These are phyloP conservation scores for Heliornis fulica DNA, from an alignment of 2,113 vertebrate genomes.

Conservation along the genomic window DNA sequence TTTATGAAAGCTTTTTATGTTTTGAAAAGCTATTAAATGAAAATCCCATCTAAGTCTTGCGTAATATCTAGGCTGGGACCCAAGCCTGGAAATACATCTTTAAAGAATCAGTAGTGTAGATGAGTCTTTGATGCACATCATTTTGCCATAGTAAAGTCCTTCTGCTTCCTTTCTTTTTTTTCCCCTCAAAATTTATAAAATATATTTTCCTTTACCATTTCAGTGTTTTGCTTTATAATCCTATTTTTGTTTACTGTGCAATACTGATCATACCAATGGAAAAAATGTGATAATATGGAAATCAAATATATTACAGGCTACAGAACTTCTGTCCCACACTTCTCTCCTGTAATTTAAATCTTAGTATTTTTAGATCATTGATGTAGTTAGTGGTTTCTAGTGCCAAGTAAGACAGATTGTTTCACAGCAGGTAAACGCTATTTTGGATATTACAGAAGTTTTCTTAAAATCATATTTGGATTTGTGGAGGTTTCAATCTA, in stretches of 20 bases:
- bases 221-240: background rate
- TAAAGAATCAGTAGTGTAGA: background rate
- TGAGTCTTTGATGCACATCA: background rate
- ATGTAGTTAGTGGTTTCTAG: constrained; percentile 48
- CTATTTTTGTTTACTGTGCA: background rate
- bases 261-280: background rate
- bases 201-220: background rate
- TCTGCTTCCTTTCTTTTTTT: background rate
- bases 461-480: constrained; percentile 24
- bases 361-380: constrained; percentile 41
- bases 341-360: constrained; percentile 27
- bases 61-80: background rate
- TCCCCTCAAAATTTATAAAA: background rate
- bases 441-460: constrained; percentile 34
- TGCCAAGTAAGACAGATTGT: constrained; percentile 62
- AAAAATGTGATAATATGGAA: background rate
- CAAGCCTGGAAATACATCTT: background rate
- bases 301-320: background rate
- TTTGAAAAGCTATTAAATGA: background rate
- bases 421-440: constrained; percentile 46
- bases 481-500: constrained; percentile 3
- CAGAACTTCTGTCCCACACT: background rate
- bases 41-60: background rate
- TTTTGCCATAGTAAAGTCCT: background rate
- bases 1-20: background rate